Evolutionary conservation across 2,113 vertebrate species (phyloP).

Genomic region (Theristicus caerulescens): DNA sequence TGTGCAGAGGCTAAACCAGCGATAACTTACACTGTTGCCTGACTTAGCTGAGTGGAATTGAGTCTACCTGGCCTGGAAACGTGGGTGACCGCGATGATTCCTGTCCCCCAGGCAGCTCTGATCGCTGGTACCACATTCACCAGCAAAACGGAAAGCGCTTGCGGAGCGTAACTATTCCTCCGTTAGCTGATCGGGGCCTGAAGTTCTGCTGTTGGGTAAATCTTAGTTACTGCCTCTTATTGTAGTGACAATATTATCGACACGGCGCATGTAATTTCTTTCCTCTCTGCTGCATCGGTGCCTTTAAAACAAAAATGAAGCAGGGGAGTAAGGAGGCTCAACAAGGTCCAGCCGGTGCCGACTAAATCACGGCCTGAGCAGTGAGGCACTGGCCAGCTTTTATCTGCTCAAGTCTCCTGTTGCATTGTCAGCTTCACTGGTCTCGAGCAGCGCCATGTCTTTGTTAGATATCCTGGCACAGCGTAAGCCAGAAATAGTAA

Average conservation of each 20-base stretch:
- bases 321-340: not conserved
- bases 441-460: not conserved
- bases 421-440: not conserved
- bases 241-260: not conserved
- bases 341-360: not conserved
- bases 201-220: not conserved
- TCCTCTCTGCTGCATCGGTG: not conserved
- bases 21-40: not conserved
- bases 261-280: not conserved
- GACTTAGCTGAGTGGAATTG: not conserved
- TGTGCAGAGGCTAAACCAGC: not conserved
- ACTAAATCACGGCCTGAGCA: not conserved
- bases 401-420: not conserved
- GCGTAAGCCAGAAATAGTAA: conserved; percentile 1
- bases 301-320: not conserved
- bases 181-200: rapidly evolving
- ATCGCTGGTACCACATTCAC: not conserved
- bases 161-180: not conserved
- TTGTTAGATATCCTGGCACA: not conserved
- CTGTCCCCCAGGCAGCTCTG: not conserved
- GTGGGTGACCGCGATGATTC: rapidly evolving
- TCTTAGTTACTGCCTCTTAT: not conserved
- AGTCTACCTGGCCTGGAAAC: not conserved
- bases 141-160: not conserved
- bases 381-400: not conserved